Percentiles rank a stretch among this genome's conserved stretches.
These are phyloP conservation scores for Halcyon senegalensis DNA, from an alignment of 2,113 vertebrate genomes.

Conservation along the genomic window DNA sequence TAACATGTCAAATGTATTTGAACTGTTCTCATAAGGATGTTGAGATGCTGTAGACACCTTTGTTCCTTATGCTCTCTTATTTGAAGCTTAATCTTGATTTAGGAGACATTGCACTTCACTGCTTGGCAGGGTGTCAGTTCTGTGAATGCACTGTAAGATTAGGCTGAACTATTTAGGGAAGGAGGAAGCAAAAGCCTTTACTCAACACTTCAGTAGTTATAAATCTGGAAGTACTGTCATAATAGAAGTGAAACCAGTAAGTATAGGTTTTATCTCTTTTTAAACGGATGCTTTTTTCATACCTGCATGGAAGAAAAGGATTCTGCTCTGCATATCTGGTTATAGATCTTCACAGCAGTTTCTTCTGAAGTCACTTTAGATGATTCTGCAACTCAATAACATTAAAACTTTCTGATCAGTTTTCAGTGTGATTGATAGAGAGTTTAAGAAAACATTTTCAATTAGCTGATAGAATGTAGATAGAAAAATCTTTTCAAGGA, in stretches of 20 bases:
- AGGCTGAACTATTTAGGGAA: not conserved
- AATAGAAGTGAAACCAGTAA: not conserved
- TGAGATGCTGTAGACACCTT: not conserved
- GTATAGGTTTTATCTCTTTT: not conserved
- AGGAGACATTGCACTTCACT: not conserved
- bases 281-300: not conserved
- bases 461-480: not conserved
- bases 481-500: not conserved
- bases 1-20: not conserved
- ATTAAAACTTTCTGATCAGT: not conserved
- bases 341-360: not conserved
- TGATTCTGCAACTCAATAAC: not conserved
- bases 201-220: not conserved
- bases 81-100: slow-evolving; percentile 20
- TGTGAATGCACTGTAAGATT: not conserved
- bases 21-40: not conserved
- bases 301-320: not conserved
- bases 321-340: not conserved
- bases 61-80: not conserved
- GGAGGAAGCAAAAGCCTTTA: not conserved
- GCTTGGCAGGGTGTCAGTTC: not conserved
- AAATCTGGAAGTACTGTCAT: not conserved
- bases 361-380: not conserved
- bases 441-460: not conserved
- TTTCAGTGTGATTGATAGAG: not conserved